Evolutionary conservation across 2,797 vertebrate genomes (phyloP).

Genomic region (Pangasius djambal): DNA sequence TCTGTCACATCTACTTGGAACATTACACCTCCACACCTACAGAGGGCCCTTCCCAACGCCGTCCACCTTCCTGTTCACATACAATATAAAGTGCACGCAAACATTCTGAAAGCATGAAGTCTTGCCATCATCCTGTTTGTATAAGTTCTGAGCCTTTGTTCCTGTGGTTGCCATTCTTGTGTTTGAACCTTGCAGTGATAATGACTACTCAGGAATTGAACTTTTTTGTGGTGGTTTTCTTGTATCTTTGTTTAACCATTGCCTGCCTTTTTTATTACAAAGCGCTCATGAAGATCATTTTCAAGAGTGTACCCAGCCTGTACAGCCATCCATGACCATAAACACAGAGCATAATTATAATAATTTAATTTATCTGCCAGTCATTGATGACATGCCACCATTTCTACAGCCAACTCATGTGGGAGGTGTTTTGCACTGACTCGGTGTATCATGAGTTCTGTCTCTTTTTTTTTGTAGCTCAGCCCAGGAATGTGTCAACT

Average conservation of each 20-base stretch:
- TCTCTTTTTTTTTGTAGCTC: conserved; percentile 29
- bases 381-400: conserved; percentile 23
- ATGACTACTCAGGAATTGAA: background rate
- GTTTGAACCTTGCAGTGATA: background rate
- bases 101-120: background rate
- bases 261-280: background rate
- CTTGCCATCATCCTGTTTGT: background rate
- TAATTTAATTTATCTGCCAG: conserved; percentile 28
- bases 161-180: background rate
- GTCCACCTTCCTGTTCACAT: background rate
- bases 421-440: conserved; percentile 35
- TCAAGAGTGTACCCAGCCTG: background rate
- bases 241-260: background rate
- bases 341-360: conserved; percentile 21
- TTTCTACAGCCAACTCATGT: conserved; percentile 26
- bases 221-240: background rate
- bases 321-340: background rate
- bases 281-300: background rate
- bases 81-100: background rate
- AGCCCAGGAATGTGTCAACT: conserved; percentile 32
- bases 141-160: background rate
- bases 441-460: conserved; percentile 33
- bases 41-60: background rate
- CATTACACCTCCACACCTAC: background rate
- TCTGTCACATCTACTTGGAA: background rate